Conservation (phyloP, 2,888 invertebrate species). For the Sialis lutaria region DNA sequence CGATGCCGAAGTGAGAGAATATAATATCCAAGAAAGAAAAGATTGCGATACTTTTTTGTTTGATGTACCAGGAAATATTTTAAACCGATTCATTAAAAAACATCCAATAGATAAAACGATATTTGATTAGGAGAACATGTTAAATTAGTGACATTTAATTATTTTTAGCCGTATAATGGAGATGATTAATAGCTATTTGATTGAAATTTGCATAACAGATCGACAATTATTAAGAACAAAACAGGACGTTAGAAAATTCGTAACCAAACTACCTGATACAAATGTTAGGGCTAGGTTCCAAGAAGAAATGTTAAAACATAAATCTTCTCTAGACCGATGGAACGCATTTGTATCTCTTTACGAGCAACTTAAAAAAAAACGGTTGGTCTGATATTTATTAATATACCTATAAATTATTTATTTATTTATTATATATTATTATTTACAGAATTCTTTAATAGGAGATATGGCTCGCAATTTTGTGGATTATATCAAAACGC, state of each 20-base stretch:
- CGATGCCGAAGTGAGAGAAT: constrained; percentile 64
- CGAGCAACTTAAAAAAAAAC: constrained; percentile 32
- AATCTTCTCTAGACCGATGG: constrained; percentile 46
- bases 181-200: constrained; percentile 61
- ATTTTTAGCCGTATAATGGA: constrained; percentile 52
- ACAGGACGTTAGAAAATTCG: constrained; percentile 47
- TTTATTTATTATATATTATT: too few species aligned
- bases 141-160: too few species aligned
- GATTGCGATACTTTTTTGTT: too few species aligned
- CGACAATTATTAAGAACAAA: constrained; percentile 68
- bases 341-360: constrained; percentile 36
- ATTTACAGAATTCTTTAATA: too few species aligned
- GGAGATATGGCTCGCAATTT: too few species aligned
- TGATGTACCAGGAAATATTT: too few species aligned
- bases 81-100: too few species aligned
- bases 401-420: too few species aligned
- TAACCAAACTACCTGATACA: constrained; percentile 53
- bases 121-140: too few species aligned
- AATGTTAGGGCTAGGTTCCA: constrained; percentile 33
- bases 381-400: too few species aligned
- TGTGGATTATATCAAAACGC: too few species aligned
- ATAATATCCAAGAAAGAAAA: constrained; percentile 53
- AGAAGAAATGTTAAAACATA: constrained; percentile 32
- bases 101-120: too few species aligned
- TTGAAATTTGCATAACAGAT: constrained; percentile 55